Evolutionary conservation across 2,888 invertebrate genomes (phyloP).

Genomic region (Lycocerus yunnanus): DNA sequence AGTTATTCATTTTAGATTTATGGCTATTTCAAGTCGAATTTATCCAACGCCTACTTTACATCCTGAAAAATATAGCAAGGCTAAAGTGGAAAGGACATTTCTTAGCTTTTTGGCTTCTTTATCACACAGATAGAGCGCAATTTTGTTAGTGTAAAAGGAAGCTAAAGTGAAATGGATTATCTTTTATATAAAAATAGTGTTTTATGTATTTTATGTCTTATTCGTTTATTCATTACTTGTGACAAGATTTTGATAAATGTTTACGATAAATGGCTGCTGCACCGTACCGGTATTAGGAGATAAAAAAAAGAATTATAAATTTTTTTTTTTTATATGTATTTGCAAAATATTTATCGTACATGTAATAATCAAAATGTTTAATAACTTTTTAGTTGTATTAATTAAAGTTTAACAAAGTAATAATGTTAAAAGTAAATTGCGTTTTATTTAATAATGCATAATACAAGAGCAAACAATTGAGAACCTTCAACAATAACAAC

Average conservation of each 20-base stretch:
- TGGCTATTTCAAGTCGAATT: slow-evolving; percentile 48
- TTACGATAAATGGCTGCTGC: neutral
- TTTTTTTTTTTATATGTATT: neutral
- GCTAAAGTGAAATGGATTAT: slow-evolving; percentile 30
- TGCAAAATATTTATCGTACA: neutral
- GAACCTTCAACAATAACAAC: slow-evolving; percentile 6
- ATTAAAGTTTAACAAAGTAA: neutral
- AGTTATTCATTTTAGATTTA: slow-evolving; percentile 54
- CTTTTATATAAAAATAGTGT: slow-evolving; percentile 21
- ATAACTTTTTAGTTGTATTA: neutral
- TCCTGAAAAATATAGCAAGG: slow-evolving; percentile 23
- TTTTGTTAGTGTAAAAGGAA: slow-evolving; percentile 31
- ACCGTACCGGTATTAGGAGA: neutral
- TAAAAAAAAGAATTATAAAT: neutral
- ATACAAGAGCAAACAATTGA: slow-evolving; percentile 5
- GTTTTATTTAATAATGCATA: neutral
- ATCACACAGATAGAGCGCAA: slow-evolving; percentile 33
- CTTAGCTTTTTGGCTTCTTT: slow-evolving; percentile 37
- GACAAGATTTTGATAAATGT: neutral
- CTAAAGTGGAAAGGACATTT: slow-evolving; percentile 38
- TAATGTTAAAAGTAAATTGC: neutral
- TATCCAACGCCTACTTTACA: slow-evolving; percentile 36
- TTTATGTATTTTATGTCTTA: slow-evolving; percentile 9
- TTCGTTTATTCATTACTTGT: neutral
- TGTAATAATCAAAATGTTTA: neutral